Conservation (phyloP, 2,113 vertebrate species). For the Manacus vitellinus region DNA sequence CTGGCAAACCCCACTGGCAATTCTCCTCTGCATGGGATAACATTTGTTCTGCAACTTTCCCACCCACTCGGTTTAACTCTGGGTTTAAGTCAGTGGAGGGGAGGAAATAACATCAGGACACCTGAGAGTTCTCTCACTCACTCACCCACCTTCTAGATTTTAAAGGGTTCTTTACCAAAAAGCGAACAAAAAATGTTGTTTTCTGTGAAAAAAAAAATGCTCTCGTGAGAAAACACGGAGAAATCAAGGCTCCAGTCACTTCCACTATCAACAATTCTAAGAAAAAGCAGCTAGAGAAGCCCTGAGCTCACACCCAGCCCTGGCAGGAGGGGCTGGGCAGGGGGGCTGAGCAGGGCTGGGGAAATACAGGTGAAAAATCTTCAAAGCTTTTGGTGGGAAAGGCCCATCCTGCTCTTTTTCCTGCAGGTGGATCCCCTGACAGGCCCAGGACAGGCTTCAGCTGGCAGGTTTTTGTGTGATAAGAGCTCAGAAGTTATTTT, state of each 20-base stretch:
- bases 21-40: background rate
- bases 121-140: background rate
- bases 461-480: background rate
- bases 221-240: rapidly evolving
- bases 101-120: background rate
- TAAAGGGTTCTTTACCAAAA: background rate
- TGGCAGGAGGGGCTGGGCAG: too few species aligned
- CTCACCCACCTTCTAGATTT: background rate
- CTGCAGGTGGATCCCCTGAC: background rate
- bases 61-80: background rate
- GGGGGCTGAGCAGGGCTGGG: background rate
- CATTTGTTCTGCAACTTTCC: background rate
- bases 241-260: background rate
- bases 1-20: background rate
- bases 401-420: background rate
- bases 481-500: background rate
- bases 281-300: background rate
- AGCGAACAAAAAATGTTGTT: background rate
- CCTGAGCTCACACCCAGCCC: background rate
- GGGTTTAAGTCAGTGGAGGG: background rate
- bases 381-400: rapidly evolving
- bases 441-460: background rate
- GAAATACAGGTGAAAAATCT: background rate
- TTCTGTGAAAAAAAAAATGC: background rate
- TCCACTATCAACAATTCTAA: background rate